A percentile compares a stretch with the other conserved stretches of the same genome.
Evolutionary conservation across 2,113 vertebrate genomes (phyloP).

Genomic region (Morone saxatilis): DNA sequence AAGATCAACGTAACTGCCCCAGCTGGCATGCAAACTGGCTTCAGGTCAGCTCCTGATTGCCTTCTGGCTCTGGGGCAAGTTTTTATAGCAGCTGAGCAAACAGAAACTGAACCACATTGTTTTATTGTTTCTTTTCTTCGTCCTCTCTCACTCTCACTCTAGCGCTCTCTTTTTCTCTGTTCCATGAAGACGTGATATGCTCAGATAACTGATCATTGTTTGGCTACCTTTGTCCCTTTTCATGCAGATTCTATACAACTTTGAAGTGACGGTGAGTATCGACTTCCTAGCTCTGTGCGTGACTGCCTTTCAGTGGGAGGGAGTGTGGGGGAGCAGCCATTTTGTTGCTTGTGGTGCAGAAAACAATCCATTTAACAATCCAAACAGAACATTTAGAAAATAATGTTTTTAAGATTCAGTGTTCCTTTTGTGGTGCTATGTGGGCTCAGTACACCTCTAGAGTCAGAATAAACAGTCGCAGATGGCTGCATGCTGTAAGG

Average conservation of each 20-base stretch:
- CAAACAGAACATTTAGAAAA: slow-evolving; percentile 11
- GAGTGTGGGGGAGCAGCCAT: background rate
- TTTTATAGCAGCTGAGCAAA: slow-evolving; percentile 68
- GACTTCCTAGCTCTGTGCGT: slow-evolving; percentile 6
- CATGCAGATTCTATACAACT: slow-evolving; percentile 15
- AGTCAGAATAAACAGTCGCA: background rate
- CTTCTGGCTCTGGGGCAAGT: slow-evolving; percentile 21
- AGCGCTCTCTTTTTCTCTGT: slow-evolving; percentile 12
- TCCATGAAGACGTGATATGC: slow-evolving; percentile 18
- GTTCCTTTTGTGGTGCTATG: background rate
- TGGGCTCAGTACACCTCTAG: background rate
- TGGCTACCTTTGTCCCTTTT: slow-evolving; percentile 36
- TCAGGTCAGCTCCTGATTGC: slow-evolving; percentile 21
- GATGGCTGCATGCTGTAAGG: background rate
- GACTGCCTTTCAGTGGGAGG: background rate
- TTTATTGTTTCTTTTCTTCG: slow-evolving; percentile 49
- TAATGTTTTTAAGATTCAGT: background rate
- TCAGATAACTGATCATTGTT: slow-evolving; percentile 22
- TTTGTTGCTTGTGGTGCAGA: background rate
- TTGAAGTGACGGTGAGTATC: slow-evolving; percentile 25
- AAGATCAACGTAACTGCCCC: background rate
- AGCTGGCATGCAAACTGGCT: background rate
- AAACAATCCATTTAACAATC: background rate
- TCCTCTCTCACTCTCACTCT: background rate
- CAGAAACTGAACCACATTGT: slow-evolving; percentile 65